These are phyloP conservation scores for Lamellibrachia columna DNA, from an alignment of 2,888 invertebrate species.

Conservation along the genomic window DNA sequence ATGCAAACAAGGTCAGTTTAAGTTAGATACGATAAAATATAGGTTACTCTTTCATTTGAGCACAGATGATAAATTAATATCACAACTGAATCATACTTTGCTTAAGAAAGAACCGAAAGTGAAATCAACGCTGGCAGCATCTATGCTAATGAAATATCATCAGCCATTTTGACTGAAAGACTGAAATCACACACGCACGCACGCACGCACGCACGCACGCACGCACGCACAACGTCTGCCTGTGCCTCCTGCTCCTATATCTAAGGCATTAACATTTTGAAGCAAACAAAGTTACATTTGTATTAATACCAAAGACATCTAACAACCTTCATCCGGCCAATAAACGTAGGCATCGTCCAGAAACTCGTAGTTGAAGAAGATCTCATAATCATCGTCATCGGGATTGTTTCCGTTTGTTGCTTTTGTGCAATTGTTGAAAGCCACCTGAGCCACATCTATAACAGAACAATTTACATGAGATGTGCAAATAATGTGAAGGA, in stretches of 20 bases:
- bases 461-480: not conserved
- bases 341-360: slow-evolving; percentile 61
- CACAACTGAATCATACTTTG: not conserved
- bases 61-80: not conserved
- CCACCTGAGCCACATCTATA: slow-evolving; percentile 38
- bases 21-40: not conserved
- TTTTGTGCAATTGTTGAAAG: slow-evolving; percentile 36
- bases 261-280: too few relatives aligned
- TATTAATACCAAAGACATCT: not conserved
- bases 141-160: too few relatives aligned
- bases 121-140: not conserved
- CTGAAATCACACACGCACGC: slow-evolving; percentile 55
- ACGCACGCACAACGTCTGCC: not conserved
- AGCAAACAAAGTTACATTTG: too few relatives aligned
- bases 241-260: too few relatives aligned
- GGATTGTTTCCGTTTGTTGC: slow-evolving; percentile 20
- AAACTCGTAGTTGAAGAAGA: slow-evolving; percentile 60
- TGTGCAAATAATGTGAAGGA: not conserved
- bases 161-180: not conserved
- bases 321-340: not conserved
- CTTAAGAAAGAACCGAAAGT: not conserved
- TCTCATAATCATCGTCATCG: slow-evolving; percentile 38
- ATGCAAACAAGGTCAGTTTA: not conserved
- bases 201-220: slow-evolving; percentile 70
- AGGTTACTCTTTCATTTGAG: not conserved